Percentiles rank a stretch among this genome's conserved stretches.
These are phyloP conservation scores for Celastrina argiolus DNA, from an alignment of 2,888 invertebrate species.

Conservation along the genomic window DNA sequence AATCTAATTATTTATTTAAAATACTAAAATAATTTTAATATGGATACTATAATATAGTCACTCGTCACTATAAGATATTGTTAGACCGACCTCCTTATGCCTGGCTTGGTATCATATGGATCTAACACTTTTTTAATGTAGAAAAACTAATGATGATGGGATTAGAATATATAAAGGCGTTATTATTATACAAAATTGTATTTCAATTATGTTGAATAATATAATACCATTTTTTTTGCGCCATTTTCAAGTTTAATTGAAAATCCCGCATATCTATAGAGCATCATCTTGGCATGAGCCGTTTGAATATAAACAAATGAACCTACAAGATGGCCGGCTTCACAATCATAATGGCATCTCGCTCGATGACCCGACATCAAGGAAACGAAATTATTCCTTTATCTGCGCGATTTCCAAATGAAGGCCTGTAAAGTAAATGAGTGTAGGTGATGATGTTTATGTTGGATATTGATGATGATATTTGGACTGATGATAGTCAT, in stretches of 20 bases:
- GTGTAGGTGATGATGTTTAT: not conserved
- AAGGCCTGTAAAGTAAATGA: not conserved
- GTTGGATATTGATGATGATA: not conserved
- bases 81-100: too few relatives aligned
- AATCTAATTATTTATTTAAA: too few relatives aligned
- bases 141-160: too few relatives aligned
- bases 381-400: not conserved
- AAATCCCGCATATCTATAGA: not conserved
- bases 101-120: too few relatives aligned
- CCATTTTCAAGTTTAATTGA: not conserved
- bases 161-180: too few relatives aligned
- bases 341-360: not conserved
- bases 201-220: too few relatives aligned
- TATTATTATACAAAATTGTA: too few relatives aligned
- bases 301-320: not conserved
- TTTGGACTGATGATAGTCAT: not conserved
- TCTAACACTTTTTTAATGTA: too few relatives aligned
- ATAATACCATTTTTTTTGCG: too few relatives aligned
- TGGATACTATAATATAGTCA: too few relatives aligned
- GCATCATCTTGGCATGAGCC: not conserved
- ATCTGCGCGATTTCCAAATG: not conserved
- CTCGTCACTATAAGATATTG: too few relatives aligned
- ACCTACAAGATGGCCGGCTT: not conserved
- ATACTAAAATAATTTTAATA: too few relatives aligned
- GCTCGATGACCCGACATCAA: slow-evolving; percentile 2